These are phyloP conservation scores for Centropus bengalensis DNA, from an alignment of 2,113 vertebrate genomes.

Conservation along the genomic window DNA sequence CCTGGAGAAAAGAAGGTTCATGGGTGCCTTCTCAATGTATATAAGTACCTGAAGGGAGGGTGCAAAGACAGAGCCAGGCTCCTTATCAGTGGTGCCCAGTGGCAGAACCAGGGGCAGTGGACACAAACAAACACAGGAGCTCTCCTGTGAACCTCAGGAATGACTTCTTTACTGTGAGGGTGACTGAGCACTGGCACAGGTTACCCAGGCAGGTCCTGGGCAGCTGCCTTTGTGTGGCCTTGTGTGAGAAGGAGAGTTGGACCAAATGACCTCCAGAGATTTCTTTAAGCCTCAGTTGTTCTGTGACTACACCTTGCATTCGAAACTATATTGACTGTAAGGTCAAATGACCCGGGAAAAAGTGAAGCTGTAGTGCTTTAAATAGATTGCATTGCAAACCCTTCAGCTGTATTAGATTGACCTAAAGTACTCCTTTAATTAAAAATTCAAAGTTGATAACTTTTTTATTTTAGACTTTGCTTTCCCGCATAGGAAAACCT, in stretches of 20 bases:
- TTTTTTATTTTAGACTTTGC: not conserved
- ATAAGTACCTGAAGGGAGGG: too few species aligned
- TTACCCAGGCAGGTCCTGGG: not conserved
- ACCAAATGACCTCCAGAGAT: not conserved
- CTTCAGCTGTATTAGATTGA: not conserved
- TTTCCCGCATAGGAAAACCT: not conserved
- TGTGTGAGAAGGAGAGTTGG: not conserved
- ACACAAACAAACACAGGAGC: too few species aligned
- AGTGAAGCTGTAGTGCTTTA: not conserved
- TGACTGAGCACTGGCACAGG: too few species aligned
- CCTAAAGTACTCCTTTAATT: not conserved
- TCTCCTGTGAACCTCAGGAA: too few species aligned
- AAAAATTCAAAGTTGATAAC: not conserved
- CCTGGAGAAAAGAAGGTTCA: too few species aligned
- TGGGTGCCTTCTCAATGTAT: too few species aligned
- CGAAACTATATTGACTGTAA: not conserved
- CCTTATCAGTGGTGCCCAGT: too few species aligned
- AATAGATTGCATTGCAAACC: not conserved
- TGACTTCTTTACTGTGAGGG: too few species aligned
- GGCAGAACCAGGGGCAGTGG: too few species aligned
- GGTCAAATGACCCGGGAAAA: not conserved
- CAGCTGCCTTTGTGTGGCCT: accelerated
- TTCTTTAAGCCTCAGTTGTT: not conserved
- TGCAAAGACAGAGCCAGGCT: too few species aligned
- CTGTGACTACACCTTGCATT: accelerated